Evolutionary conservation across 2,797 vertebrate species (phyloP), one percentile per base, ranked within the genome.

Genomic region (Nasua narica): DNA sequence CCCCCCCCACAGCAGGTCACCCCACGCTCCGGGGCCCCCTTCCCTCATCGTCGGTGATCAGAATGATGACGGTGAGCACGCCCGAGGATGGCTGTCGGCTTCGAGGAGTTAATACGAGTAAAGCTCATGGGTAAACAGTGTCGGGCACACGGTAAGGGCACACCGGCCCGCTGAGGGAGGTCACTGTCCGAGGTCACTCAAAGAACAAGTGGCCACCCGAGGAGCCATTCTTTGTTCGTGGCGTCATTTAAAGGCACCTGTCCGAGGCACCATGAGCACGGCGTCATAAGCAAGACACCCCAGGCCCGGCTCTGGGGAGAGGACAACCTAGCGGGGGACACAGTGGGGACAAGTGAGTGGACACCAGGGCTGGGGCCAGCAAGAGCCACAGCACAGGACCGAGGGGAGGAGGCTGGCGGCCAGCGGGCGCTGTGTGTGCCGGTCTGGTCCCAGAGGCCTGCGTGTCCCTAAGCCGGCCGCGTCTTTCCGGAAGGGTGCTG

Each of bases 371-470:
- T 7, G 43, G 0, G 8, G 9, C 56, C 56, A 56, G 37, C n/a
- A 35, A 46, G 97, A 60, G 29, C 62, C 65, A 40, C 12, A 48
- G 90, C 48, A 8, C 65, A 82, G 43, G 43, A 35, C 48, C 16
- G 5, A 37, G 35, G 13, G n/a, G 12, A 54, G 16, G 65, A 43
- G 14, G 27, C 14, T 2, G 72, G 43, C 2, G 69, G 72, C 43
- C 15, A 43, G 25, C 40, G 10, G 27, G 27, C 2, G 16, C 27
- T 3, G 14, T 4, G 0, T 1, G 15, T 4, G 15, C 40, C 6
- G 27, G 25, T 76, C n/a, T 67, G 65, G 16, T 35, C 65, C 35
- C 62, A 35, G 8, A 67, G 65, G 65, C 65, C 65, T 19, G 3
- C 32, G 8, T 8, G 3, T 2, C n/a, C 70, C 70, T 46, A 37